Conservation (phyloP, 1,140 invertebrate genomes). For the Anastrepha ludens region DNA sequence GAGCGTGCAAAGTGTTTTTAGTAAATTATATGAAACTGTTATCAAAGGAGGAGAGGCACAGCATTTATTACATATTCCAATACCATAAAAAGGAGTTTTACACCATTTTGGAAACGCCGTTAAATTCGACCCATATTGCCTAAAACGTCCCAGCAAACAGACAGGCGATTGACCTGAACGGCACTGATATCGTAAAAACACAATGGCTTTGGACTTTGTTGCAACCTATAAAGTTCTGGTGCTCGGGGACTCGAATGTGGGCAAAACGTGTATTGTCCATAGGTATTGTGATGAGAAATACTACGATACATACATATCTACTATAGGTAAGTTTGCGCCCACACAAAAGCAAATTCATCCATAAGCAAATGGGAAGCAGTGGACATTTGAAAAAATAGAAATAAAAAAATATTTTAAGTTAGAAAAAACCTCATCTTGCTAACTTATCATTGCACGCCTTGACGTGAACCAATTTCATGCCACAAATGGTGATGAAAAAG, state of each 20-base stretch:
- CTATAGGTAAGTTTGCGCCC: constrained; percentile 83
- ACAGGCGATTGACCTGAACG: neutral
- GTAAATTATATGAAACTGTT: no score
- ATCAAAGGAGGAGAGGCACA: no score
- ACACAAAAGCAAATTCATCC: neutral
- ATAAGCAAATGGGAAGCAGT: neutral
- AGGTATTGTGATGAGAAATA: constrained; percentile 93
- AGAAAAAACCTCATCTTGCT: no score
- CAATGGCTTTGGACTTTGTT: constrained; percentile 88
- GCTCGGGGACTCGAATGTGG: constrained; percentile 92
- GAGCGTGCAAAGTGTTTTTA: no score
- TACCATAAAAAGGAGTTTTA: no score
- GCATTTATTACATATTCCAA: no score
- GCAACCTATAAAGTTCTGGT: constrained; percentile 91
- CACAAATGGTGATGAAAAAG: no score
- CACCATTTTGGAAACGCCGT: no score
- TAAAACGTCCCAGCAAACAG: neutral
- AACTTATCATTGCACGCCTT: no score
- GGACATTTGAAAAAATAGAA: neutral
- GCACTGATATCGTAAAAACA: constrained; percentile 59
- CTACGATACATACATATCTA: constrained; percentile 93
- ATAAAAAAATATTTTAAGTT: neutral
- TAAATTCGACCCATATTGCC: no score
- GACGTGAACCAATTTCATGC: no score
- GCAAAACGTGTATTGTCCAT: constrained; percentile 93